Evolutionary conservation across 2,888 invertebrate genomes (phyloP), one percentile per base, ranked within the genome.

Genomic region (Drosophila borborema): DNA sequence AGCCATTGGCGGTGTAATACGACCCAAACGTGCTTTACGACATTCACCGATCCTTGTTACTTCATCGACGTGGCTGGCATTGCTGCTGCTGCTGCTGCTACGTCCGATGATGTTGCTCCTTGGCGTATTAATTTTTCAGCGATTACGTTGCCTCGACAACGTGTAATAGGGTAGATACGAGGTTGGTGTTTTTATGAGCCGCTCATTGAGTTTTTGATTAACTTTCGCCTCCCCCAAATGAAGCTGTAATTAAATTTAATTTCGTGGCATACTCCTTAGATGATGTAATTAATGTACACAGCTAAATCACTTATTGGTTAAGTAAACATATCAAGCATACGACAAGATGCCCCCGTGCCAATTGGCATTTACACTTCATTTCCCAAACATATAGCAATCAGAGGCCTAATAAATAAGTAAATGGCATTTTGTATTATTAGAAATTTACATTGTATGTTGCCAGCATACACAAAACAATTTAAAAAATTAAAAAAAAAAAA

Each of bases 191-290:
- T 86, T 87, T 86, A 87, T 77, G 80, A 81, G 77, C 80, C 86
- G 74, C 86, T 86, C 84, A 86, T 86, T 84, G 88, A 76, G 81
- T 77, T 87, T 86, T 89, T 89, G 89, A 89, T 89, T 89, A 89
- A 86, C 85, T 88, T 88, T 85, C 63, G 55, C 66, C 66, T 28
- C 6, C 66, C 70, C 58, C 65, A 86, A 88, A 86, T 86, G 76
- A 81, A 83, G 87, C 77, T 75, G 81, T 88, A 89, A 90, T 90
- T 85, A 87, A 90, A 90, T 90, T 89, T 75, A 86, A 87, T 87
- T 86, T 87, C 82, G 82, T 81, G 89, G 89, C 84, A 76, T 77
- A 86, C 81, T 84, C 90, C 74, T 62, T 56, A 61, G 71, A 64
- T 49, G 18, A 68, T 67, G 67, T 76, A 86, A 84, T 86, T 86